Percentiles rank a stretch among this genome's conserved stretches.
Conservation (phyloP, 2,113 vertebrate genomes). For the Cyprinus carpio region DNA sequence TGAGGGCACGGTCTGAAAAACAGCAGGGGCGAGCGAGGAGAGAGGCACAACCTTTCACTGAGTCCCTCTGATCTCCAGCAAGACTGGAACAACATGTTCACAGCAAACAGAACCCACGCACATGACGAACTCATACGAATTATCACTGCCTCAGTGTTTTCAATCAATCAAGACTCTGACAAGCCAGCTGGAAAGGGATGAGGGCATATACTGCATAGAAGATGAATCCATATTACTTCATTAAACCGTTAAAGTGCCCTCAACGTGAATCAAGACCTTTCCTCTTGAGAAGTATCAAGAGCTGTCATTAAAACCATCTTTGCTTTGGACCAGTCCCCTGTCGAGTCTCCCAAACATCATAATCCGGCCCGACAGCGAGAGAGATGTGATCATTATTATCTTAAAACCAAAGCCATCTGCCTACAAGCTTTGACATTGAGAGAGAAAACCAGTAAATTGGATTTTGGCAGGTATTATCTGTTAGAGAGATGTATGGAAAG, state of each 20-base stretch:
- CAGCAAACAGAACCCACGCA: conserved; percentile 23
- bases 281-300: conserved; percentile 14
- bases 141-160: conserved; percentile 10
- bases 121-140: not conserved
- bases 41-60: conserved; percentile 25
- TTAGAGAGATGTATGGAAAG: conserved; percentile 69
- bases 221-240: conserved; percentile 39
- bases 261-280: not conserved
- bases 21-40: conserved; percentile 7
- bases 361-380: conserved; percentile 55
- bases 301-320: conserved; percentile 18
- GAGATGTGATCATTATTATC: conserved; percentile 64
- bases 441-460: conserved; percentile 61
- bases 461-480: conserved; percentile 74
- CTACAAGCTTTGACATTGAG: conserved; percentile 64
- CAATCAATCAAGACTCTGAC: conserved; percentile 30
- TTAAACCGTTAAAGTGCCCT: conserved; percentile 45
- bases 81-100: conserved; percentile 19
- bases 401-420: conserved; percentile 60
- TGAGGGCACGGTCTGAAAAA: conserved; percentile 39
- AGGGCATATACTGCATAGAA: conserved; percentile 47
- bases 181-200: not conserved
- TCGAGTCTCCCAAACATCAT: conserved; percentile 17
- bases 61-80: conserved; percentile 17
- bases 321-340: conserved; percentile 1